phyloP scores from a whole-genome alignment of 2,888 invertebrate genomes.

The Morpho deidamia region DNA sequence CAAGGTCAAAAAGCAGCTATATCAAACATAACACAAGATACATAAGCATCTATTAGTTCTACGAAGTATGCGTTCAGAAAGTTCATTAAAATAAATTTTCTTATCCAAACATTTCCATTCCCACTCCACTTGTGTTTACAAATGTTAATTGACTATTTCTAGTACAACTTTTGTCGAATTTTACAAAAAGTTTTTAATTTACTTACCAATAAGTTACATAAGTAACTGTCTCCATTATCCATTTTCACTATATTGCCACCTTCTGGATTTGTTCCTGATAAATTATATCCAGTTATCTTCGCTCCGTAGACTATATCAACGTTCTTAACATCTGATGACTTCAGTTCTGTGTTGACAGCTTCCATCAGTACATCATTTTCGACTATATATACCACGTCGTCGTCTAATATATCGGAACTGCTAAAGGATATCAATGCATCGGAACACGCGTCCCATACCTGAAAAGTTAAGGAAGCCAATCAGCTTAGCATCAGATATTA shows the following conservation, averaged over 20 bases:
- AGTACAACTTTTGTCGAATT: no score
- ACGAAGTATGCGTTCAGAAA: no score
- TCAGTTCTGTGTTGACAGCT: conserved; percentile 82
- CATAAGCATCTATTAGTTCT: no score
- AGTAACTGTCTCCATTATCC: conserved; percentile 80
- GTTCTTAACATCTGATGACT: conserved; percentile 60
- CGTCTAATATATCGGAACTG: conserved; percentile 81
- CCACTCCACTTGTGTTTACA: no score
- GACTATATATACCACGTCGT: conserved; percentile 93
- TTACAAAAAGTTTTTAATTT: not conserved
- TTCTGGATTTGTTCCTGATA: conserved; percentile 60
- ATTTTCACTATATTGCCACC: conserved; percentile 71
- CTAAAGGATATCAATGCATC: conserved; percentile 93
- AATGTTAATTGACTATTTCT: no score
- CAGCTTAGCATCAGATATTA: no score
- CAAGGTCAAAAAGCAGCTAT: no score
- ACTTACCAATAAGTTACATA: conserved; percentile 85
- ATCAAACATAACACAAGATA: no score
- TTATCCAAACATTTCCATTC: no score
- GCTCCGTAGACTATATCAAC: conserved; percentile 84
- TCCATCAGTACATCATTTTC: conserved; percentile 94
- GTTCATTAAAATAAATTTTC: no score
- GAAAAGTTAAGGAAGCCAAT: conserved; percentile 20
- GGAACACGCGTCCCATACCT: conserved; percentile 97
- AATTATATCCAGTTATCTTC: conserved; percentile 81